phyloP scores from a whole-genome alignment of 2,113 vertebrate species.

The Rhagologus leucostigma region DNA sequence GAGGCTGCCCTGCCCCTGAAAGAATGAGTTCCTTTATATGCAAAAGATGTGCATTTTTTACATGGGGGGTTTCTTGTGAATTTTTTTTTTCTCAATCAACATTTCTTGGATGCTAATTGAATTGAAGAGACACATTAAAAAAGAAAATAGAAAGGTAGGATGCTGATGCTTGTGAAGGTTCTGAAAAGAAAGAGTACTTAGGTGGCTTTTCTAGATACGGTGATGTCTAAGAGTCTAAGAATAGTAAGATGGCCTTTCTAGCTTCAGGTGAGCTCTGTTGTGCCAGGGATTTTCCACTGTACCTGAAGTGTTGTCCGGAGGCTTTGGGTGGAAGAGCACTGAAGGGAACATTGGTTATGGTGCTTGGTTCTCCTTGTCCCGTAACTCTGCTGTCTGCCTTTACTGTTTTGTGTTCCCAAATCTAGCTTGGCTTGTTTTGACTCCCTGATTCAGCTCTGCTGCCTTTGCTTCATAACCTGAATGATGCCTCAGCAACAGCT shows the following conservation, averaged over 20 bases:
- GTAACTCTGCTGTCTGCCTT: neutral
- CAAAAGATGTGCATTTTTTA: fast-evolving
- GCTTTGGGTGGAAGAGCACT: neutral
- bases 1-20: neutral
- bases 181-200: neutral
- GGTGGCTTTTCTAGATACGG: neutral
- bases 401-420: neutral
- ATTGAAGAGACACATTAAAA: neutral
- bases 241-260: neutral
- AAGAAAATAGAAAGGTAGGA: neutral
- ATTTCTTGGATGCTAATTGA: neutral
- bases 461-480: neutral
- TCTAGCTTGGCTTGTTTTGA: neutral
- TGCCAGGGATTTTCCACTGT: neutral
- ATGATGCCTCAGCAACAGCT: neutral
- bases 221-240: neutral
- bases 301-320: fast-evolving
- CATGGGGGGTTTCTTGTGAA: fast-evolving
- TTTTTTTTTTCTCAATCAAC: fast-evolving
- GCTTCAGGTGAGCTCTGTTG: neutral
- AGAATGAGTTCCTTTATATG: neutral
- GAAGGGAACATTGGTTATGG: fast-evolving
- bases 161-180: neutral
- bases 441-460: neutral
- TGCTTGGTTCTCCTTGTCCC: neutral